Conservation (phyloP, 2,113 vertebrate genomes). For the Ciconia stormi region DNA sequence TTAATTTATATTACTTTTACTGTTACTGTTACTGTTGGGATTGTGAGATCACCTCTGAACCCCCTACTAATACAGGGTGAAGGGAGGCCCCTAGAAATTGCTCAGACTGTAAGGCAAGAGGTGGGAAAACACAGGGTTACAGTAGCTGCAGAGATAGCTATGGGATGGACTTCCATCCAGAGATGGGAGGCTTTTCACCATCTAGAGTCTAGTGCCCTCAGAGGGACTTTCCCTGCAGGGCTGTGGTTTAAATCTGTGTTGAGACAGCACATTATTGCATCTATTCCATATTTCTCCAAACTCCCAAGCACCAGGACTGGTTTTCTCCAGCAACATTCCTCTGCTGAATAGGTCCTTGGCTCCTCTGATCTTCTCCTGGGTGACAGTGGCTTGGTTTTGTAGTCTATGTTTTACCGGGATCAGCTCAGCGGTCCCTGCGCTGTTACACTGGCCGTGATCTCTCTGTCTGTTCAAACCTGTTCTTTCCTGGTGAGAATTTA, state of each 20-base stretch:
- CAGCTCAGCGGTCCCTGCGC: rapidly evolving
- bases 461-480: background rate
- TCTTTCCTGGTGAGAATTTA: background rate
- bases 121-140: background rate
- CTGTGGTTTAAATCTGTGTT: background rate
- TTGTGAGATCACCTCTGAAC: background rate
- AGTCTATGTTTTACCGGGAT: background rate
- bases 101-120: background rate
- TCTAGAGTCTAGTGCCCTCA: background rate
- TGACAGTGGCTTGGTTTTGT: background rate
- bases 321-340: background rate
- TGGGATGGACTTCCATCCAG: background rate
- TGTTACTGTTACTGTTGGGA: background rate
- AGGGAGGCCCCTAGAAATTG: background rate
- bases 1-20: background rate
- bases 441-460: background rate
- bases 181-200: background rate
- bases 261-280: background rate
- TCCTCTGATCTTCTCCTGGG: background rate
- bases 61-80: background rate
- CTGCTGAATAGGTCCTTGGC: background rate
- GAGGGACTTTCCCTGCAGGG: background rate
- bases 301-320: background rate
- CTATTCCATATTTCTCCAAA: background rate
- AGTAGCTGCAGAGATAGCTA: background rate